Base-by-base conservation (phyloP, 2,113 vertebrate species). In the Cheirogaleus medius region DNA sequence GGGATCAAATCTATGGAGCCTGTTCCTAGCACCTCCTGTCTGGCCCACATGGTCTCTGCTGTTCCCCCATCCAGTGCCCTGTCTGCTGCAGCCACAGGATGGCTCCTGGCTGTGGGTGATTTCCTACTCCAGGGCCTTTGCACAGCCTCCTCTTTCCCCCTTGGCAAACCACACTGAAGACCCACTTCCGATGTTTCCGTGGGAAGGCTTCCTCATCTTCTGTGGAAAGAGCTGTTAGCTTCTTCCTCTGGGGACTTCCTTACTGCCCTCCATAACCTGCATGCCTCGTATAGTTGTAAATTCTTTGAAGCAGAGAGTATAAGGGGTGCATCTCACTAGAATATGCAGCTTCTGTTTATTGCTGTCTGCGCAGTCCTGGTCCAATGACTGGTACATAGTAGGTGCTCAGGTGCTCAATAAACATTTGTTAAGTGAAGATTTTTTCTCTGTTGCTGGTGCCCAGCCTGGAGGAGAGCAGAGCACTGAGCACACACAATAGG, bases 371-470 rank as follows among this genome's bases (percentile, higher is more conserved):
- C 7, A 17, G 20, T 32, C 32, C 32, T 23, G 1, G 42, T 73
- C 8, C 11, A 6, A 2, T 15, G 23, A 37, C 54, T 13, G 15
- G 73, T 13, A 2, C 10, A 0, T 1, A 8, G 34, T 32, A 54
- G 29, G 27, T 69, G 37, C 77, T 86, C 47, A 37, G 52, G 73
- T 0, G 3, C 64, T 63, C 25, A 44, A 2, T 27, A 56, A 85
- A 32, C 44, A 39, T 21, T 49, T 52, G 11, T 14, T 17, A 44
- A 69, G 76, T 14, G 42, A 60, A 12, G 1, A 3, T 44, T 37
- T 17, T 49, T 37, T 17, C 34, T 69, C 5, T n/a, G 34, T 47
- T 37, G 34, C 44, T 29, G 7, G 20, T 27, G 32, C 39, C 44
- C 20, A 6, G 39, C 37, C 47, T 42, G 25, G 71, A 52, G 44